These are phyloP conservation scores for Hypothenemus hampei DNA, from an alignment of 1,140 invertebrate genomes.

Conservation along the genomic window DNA sequence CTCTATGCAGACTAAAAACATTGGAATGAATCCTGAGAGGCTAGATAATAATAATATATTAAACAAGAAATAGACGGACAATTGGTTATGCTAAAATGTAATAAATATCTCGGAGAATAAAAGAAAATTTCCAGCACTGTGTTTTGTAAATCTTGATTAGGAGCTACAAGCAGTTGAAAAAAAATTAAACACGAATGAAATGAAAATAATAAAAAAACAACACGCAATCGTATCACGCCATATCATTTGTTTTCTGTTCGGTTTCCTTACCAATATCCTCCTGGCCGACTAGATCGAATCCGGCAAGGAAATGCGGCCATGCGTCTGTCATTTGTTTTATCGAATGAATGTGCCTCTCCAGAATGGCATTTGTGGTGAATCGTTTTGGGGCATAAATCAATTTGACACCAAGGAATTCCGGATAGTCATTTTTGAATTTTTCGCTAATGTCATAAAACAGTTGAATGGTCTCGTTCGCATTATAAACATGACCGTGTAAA, in stretches of 20 bases:
- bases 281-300: slow-evolving; percentile 73
- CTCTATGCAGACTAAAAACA: too few species aligned
- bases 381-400: slow-evolving; percentile 57
- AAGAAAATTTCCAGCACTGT: too few species aligned
- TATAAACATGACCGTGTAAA: slow-evolving; percentile 48
- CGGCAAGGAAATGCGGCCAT: slow-evolving; percentile 60
- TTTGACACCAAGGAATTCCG: slow-evolving; percentile 59
- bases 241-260: neutral
- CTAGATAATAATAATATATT: too few species aligned
- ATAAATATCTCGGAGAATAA: too few species aligned
- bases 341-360: slow-evolving; percentile 47
- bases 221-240: too few species aligned
- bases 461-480: slow-evolving; percentile 42
- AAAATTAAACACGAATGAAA: too few species aligned
- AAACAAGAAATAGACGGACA: too few species aligned
- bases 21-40: too few species aligned
- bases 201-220: too few species aligned
- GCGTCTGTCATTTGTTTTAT: slow-evolving; percentile 39
- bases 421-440: slow-evolving; percentile 51
- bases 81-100: too few species aligned
- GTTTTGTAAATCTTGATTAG: too few species aligned
- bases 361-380: slow-evolving; percentile 30
- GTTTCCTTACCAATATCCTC: slow-evolving; percentile 57
- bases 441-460: slow-evolving; percentile 49
- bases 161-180: too few species aligned